A percentile compares a stretch with the other conserved stretches of the same genome.
Conservation (phyloP, 2,888 invertebrate species). For the Corbicula japonica region DNA sequence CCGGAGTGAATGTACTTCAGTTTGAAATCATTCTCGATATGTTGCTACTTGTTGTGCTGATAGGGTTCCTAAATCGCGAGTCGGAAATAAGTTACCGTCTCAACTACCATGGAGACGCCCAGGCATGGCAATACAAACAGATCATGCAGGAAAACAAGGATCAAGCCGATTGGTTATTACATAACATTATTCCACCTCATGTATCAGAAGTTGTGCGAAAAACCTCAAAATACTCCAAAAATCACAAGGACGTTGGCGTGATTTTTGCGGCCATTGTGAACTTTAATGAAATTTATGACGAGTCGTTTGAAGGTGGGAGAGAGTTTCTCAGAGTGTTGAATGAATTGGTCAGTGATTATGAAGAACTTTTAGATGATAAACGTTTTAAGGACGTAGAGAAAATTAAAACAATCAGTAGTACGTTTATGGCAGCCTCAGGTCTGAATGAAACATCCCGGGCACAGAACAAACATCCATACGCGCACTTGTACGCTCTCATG, state of each 20-base stretch:
- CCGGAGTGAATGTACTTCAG: conserved; percentile 73
- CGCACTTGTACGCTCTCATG: conserved; percentile 95
- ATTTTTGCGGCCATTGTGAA: conserved; percentile 99
- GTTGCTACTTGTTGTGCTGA: conserved; percentile 93
- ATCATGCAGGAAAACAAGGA: conserved; percentile 96
- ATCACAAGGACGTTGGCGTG: conserved; percentile 96
- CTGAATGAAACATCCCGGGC: conserved; percentile 93
- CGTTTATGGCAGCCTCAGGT: conserved; percentile 99
- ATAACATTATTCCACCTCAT: conserved; percentile 98
- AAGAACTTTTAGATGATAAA: conserved; percentile 94
- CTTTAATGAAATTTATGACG: conserved; percentile 99
- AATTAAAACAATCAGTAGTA: conserved; percentile 98
- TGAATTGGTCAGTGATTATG: conserved; percentile 98
- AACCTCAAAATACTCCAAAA: conserved; percentile 96
- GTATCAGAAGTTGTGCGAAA: conserved; percentile 95
- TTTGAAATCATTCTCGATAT: conserved; percentile 94
- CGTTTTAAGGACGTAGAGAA: conserved; percentile 97
- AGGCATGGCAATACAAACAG: conserved; percentile 95
- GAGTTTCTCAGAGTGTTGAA: conserved; percentile 98
- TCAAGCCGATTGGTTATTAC: conserved; percentile 98
- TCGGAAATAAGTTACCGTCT: conserved; percentile 96
- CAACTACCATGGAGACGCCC: conserved; percentile 96
- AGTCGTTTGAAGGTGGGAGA: conserved; percentile 97
- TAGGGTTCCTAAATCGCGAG: conserved; percentile 97
- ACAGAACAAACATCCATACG: conserved; percentile 90